These are phyloP conservation scores for Carassius carassius DNA, from an alignment of 2,113 vertebrate genomes.

Conservation along the genomic window DNA sequence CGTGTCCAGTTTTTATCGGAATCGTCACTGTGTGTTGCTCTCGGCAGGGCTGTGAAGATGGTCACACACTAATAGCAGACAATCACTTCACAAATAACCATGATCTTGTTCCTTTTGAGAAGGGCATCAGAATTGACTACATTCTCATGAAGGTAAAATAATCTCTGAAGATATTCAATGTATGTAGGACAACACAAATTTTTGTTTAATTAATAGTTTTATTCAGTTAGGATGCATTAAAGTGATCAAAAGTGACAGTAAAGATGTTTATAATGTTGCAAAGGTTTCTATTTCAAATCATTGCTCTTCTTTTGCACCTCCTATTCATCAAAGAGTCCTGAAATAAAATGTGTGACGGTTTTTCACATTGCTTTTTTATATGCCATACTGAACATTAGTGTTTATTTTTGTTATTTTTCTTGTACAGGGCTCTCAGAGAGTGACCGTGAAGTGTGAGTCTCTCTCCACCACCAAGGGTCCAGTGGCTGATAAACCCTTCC, in stretches of 20 bases:
- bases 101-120: conserved; percentile 75
- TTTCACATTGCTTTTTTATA: neutral
- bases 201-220: no score
- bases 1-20: neutral
- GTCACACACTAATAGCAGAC: conserved; percentile 77
- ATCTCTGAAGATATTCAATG: neutral
- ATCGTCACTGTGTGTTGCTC: neutral
- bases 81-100: conserved; percentile 77
- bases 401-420: neutral
- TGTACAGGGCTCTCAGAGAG: conserved; percentile 66
- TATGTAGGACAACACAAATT: no score
- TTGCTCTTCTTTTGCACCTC: no score
- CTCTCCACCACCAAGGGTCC: conserved; percentile 75
- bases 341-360: no score
- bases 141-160: conserved; percentile 77
- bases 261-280: neutral
- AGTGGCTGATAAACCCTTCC: conserved; percentile 66
- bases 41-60: conserved; percentile 76
- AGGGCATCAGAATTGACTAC: conserved; percentile 84
- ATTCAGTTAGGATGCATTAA: neutral
- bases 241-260: neutral
- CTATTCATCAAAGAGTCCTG: no score
- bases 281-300: neutral
- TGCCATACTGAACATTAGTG: neutral
- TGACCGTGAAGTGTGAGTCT: conserved; percentile 73